Conservation (phyloP, 2,797 vertebrate species). For the Menidia menidia region DNA sequence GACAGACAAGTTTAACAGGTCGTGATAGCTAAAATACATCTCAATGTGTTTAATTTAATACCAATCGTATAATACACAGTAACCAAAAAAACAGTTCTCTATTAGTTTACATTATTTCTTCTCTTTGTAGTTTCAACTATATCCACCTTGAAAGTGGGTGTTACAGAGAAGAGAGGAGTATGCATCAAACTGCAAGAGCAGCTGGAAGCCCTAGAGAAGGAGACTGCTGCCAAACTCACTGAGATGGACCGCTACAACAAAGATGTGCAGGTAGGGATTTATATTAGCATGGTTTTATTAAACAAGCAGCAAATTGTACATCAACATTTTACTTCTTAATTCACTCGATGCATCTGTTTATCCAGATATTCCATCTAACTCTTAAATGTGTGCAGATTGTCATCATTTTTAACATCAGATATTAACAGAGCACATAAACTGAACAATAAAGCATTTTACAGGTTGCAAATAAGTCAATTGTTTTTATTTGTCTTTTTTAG, state of each 20-base stretch:
- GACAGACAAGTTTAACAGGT: not conserved
- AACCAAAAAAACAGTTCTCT: not conserved
- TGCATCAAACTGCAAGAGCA: conserved; percentile 92
- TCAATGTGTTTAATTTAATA: no score
- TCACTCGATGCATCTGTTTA: not conserved
- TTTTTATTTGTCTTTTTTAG: not conserved
- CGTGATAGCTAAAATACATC: no score
- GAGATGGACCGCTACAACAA: conserved; percentile 93
- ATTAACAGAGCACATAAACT: not conserved
- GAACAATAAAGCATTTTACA: no score
- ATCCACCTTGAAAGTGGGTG: conserved; percentile 80
- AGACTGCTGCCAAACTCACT: conserved; percentile 90
- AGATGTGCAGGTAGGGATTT: conserved; percentile 87
- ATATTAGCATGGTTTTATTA: no score
- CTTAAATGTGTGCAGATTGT: not conserved
- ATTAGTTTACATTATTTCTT: conserved; percentile 18
- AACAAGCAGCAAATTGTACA: not conserved
- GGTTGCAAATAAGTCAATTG: no score
- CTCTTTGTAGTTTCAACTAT: conserved; percentile 78
- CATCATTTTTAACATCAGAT: not conserved
- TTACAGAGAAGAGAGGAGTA: conserved; percentile 86
- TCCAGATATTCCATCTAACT: not conserved
- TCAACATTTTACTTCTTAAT: not conserved
- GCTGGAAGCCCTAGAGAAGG: conserved; percentile 90
- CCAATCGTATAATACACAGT: no score